Base-by-base conservation (phyloP, 2,888 invertebrate species). In the Dryomyza anilis region DNA sequence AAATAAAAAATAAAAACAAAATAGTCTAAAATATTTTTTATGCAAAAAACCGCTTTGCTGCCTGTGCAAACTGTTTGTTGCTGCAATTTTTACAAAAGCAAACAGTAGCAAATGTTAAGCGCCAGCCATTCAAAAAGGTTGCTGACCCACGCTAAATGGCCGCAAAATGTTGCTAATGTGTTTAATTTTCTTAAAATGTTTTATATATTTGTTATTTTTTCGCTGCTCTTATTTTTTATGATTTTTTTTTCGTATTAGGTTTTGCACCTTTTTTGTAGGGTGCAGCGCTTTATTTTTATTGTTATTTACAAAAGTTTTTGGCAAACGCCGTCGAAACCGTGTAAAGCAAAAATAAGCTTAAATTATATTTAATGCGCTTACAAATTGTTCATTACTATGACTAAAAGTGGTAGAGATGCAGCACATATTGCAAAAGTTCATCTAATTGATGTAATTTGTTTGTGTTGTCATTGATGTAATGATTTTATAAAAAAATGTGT, bases 101-200 rank as follows among this genome's bases (percentile, higher is more conserved):
- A n/a, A n/a, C n/a, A n/a, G n/a, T n/a, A n/a, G n/a, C n/a, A n/a
- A n/a, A n/a, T n/a, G n/a, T n/a, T n/a, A n/a, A n/a, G n/a, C n/a
- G n/a, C n/a, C n/a, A n/a, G n/a, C 43, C 43, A 43, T 43, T 43
- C 2, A 1, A 43, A 43, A 43, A 16, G 43, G 16, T 43, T 43
- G 43, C 19, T 43, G 43, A 43, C 43, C n/a, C 27, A 25, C 23
- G 50, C 27, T 29, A 52, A 52, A 52, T 52, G 23, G 27, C 23
- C 50, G 3, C n/a, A 52, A 52, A 52, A 52, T 52, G 50, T 25
- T n/a, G 50, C 50, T 52, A 52, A 52, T 52, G 50, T 52, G 50
- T 52, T 52, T 52, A 52, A 52, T 52, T 52, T 52, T 52, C 25
- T 52, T 25, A 52, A 52, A 52, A 29, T n/a, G 50, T 29, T 27